A percentile compares a stretch with the other conserved stretches of the same genome.
These are phyloP conservation scores for Artibeus jamaicensis DNA, from an alignment of 2,797 vertebrate species.

Conservation along the genomic window DNA sequence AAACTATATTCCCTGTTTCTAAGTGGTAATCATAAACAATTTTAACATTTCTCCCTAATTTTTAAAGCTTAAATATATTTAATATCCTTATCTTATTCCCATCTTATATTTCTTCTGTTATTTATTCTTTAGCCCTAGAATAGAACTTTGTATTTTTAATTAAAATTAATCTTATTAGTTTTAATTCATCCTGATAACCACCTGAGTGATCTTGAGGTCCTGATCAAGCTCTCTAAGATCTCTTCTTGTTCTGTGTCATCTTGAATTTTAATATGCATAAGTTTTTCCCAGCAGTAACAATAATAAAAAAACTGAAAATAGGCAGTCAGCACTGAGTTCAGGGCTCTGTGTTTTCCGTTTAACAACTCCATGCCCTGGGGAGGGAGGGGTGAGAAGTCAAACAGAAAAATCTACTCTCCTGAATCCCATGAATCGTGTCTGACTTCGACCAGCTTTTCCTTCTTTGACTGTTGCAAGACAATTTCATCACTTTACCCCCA, in stretches of 20 bases:
- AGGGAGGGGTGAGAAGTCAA: neutral
- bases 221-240: neutral
- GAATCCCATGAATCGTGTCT: neutral
- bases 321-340: neutral
- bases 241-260: conserved; percentile 27
- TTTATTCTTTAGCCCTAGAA: neutral
- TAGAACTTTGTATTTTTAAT: conserved; percentile 36
- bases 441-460: neutral
- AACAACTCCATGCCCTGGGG: neutral
- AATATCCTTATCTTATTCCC: neutral
- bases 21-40: neutral
- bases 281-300: conserved; percentile 30
- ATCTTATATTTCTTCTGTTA: neutral
- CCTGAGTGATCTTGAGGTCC: neutral
- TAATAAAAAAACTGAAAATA: neutral
- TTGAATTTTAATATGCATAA: conserved; percentile 31
- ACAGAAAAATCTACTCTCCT: neutral
- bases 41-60: neutral
- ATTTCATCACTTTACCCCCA: neutral
- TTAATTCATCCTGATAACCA: neutral
- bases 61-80: conserved; percentile 35
- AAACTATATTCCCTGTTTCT: conserved; percentile 1
- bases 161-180: conserved; percentile 47
- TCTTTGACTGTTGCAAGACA: conserved; percentile 6
- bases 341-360: neutral